Base-by-base conservation (phyloP, 64 coral and sea anemone species). In the Pachyseris speciosa region DNA sequence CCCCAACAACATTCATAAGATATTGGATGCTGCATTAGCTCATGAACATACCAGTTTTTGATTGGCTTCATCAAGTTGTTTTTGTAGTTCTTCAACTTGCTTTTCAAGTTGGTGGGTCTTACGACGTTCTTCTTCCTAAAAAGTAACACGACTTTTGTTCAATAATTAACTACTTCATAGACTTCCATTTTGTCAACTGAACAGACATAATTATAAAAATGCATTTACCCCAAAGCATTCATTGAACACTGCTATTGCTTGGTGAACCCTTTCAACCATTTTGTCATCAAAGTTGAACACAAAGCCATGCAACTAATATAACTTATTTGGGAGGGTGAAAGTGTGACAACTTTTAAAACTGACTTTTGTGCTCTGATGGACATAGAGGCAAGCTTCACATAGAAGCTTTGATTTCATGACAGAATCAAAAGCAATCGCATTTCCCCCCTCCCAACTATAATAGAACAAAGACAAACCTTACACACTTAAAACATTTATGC, bases 111-210 rank as follows among this genome's bases (percentile, higher is more conserved):
- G 60, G 57, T 74, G 32, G 42, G 51, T 47, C 36, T 92, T 78
- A 60, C 55, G 78, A 57, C 89, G 47, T 73, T 92, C 89, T 74
- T 85, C 89, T 34, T 84, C 89, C 89, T 92, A 71, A 40, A 80
- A 92, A 69, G 26, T 22, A 48, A 76, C 20, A 61, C 9, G 63
- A 27, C 31, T 57, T 29, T 9, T 29, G n/a, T n/a, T 79, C 48
- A 79, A 37, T 7, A 79, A 2, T 7, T 38, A 15, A 8, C 7
- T 52, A 30, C 12, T 28, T 36, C 17, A 26, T 25, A 26, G 27
- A 24, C 5, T 61, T 61, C n/a, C n/a, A n/a, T n/a, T n/a, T n/a
- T n/a, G n/a, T n/a, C n/a, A 25, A 61, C 12, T 27, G 58, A 61
- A 17, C 6, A 55, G 27, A 25, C 20, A 61, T 26, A 61, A 61